These are phyloP conservation scores for Thelaira solivaga DNA, from an alignment of 2,888 invertebrate genomes.

Conservation along the genomic window DNA sequence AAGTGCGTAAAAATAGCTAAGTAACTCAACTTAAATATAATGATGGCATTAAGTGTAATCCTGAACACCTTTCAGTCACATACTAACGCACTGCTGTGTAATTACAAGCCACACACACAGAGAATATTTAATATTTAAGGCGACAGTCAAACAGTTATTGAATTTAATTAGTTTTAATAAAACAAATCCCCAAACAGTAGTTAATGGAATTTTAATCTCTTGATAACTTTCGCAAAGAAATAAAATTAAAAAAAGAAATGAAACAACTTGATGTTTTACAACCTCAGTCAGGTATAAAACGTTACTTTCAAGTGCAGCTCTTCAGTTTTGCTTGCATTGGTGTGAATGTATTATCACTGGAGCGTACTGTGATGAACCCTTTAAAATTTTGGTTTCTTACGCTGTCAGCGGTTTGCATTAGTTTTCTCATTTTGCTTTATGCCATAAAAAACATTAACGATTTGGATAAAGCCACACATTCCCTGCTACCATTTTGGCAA, in stretches of 20 bases:
- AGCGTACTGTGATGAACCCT: not conserved
- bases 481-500: conserved; percentile 57
- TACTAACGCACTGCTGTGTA: no score
- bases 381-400: conserved; percentile 5
- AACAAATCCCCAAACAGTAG: no score
- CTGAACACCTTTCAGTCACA: no score
- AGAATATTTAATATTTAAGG: no score
- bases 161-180: no score
- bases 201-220: no score
- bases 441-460: conserved; percentile 45
- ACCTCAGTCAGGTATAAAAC: not conserved
- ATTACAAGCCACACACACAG: no score
- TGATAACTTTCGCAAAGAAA: no score
- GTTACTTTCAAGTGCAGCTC: conserved; percentile 49
- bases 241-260: not conserved
- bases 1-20: no score
- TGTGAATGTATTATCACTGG: conserved; percentile 11
- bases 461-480: conserved; percentile 42
- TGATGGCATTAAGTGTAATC: no score
- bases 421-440: conserved; percentile 24
- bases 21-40: no score
- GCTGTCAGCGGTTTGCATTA: not conserved
- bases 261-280: not conserved
- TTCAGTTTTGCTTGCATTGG: conserved; percentile 34
- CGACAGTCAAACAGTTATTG: no score